Percentiles rank a stretch among this genome's conserved stretches.
Conservation (phyloP, 2,797 vertebrate species). For the Myotis myotis region DNA sequence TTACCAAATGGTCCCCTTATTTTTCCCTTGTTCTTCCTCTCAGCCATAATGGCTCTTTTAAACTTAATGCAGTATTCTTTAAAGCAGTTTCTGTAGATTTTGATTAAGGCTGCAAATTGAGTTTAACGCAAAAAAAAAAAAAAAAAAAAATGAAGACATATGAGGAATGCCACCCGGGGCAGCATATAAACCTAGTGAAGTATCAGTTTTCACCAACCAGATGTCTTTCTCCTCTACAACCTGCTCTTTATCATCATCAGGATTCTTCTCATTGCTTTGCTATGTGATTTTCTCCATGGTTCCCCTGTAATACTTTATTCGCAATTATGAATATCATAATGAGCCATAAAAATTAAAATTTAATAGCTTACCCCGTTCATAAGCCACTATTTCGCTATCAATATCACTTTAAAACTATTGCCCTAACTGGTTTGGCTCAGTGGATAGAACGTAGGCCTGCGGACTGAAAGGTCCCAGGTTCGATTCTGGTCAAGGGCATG, state of each 20-base stretch:
- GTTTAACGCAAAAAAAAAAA: background rate
- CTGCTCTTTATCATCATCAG: background rate
- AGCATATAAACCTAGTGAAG: background rate
- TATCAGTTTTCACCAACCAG: background rate
- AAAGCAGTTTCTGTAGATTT: background rate
- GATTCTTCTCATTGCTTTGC: background rate
- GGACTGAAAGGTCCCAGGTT: too few relatives aligned
- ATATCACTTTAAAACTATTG: background rate
- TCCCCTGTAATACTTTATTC: background rate
- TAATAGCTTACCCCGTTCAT: background rate
- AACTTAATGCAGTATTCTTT: background rate
- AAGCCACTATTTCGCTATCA: conserved; percentile 22
- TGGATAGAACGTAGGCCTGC: too few relatives aligned
- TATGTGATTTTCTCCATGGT: background rate
- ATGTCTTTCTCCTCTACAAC: background rate
- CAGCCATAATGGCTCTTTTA: background rate
- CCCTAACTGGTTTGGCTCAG: too few relatives aligned
- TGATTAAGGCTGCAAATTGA: background rate
- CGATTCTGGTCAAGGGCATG: too few relatives aligned
- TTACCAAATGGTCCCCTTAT: background rate
- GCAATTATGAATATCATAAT: background rate
- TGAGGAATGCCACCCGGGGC: background rate
- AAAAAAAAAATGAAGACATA: background rate
- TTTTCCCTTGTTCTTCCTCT: background rate
- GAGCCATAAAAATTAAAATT: background rate